A percentile compares a stretch with the other conserved stretches of the same genome.
Conservation (phyloP, 2,888 invertebrate genomes). For the Ommatoiulus sabulosus region DNA sequence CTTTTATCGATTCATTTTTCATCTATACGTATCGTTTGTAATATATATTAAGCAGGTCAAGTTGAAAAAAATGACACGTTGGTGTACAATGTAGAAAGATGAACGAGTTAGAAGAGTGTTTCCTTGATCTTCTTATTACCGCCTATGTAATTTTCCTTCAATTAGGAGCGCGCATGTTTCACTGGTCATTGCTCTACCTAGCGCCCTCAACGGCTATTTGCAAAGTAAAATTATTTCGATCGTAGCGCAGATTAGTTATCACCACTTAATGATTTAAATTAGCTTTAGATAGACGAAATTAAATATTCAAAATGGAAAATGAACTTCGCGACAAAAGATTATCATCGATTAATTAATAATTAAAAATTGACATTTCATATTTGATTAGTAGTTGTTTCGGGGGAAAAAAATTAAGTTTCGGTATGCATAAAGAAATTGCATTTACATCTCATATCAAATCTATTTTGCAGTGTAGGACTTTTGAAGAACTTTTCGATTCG, state of each 20-base stretch:
- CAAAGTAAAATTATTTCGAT: constrained; percentile 12
- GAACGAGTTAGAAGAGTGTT: neutral
- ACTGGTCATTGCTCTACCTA: constrained; percentile 31
- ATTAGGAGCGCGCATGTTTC: constrained; percentile 15
- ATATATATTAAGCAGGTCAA: too few species aligned
- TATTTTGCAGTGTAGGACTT: neutral
- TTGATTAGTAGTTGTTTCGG: neutral
- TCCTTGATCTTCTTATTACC: constrained; percentile 2
- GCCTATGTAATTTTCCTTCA: constrained; percentile 41
- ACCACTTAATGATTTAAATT: constrained; percentile 35
- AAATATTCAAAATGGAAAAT: constrained; percentile 43
- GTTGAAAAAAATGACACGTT: neutral
- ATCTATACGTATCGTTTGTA: too few species aligned
- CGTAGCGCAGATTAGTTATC: neutral
- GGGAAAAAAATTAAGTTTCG: neutral
- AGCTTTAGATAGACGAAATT: constrained; percentile 5
- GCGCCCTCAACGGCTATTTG: constrained; percentile 22
- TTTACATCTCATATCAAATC: neutral
- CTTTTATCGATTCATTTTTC: too few species aligned
- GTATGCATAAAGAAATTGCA: neutral
- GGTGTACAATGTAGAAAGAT: neutral
- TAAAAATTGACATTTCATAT: neutral
- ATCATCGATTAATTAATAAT: constrained; percentile 11
- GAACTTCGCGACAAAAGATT: neutral
- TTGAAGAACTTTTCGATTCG: neutral